Conservation (phyloP, 2,797 vertebrate species). For the Takifugu ocellatus region DNA sequence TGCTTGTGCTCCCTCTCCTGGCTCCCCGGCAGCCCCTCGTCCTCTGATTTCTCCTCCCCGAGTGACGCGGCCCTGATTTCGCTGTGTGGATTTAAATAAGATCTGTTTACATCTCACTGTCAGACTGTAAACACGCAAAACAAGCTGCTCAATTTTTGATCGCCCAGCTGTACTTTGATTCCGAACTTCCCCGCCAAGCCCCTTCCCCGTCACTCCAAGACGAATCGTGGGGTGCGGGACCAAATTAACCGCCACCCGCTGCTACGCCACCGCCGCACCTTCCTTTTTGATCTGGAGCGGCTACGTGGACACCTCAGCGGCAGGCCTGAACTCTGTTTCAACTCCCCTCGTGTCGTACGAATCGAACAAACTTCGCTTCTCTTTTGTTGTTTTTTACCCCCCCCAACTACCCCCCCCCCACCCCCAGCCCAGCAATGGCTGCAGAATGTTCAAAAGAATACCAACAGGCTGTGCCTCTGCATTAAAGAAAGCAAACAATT, state of each 20-base stretch:
- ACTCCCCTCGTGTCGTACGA: conserved; percentile 44
- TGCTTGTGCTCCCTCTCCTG: conserved; percentile 41
- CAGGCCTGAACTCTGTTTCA: conserved; percentile 65
- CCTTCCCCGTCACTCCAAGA: conserved; percentile 27
- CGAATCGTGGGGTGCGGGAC: conserved; percentile 30
- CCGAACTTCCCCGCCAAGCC: conserved; percentile 19
- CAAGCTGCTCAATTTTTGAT: conserved; percentile 46
- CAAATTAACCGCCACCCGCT: conserved; percentile 34
- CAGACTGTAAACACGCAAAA: conserved; percentile 42
- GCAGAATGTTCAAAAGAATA: conserved; percentile 69
- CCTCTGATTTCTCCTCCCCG: conserved; percentile 38
- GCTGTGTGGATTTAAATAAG: conserved; percentile 64
- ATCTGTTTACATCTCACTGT: conserved; percentile 59
- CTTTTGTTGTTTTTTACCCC: conserved; percentile 51
- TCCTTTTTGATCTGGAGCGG: conserved; percentile 51
- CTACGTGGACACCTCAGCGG: conserved; percentile 41
- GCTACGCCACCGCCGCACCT: conserved; percentile 38
- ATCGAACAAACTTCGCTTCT: conserved; percentile 52
- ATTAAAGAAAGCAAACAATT: conserved; percentile 71
- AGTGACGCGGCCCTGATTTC: conserved; percentile 49
- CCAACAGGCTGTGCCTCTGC: conserved; percentile 61
- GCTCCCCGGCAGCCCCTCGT: conserved; percentile 26
- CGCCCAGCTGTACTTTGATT: conserved; percentile 43
- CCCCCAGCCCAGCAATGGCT: conserved; percentile 54
- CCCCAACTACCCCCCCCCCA: conserved; percentile 46